phyloP scores from a whole-genome alignment of 2,888 invertebrate species.

The Polyploca ridens region DNA sequence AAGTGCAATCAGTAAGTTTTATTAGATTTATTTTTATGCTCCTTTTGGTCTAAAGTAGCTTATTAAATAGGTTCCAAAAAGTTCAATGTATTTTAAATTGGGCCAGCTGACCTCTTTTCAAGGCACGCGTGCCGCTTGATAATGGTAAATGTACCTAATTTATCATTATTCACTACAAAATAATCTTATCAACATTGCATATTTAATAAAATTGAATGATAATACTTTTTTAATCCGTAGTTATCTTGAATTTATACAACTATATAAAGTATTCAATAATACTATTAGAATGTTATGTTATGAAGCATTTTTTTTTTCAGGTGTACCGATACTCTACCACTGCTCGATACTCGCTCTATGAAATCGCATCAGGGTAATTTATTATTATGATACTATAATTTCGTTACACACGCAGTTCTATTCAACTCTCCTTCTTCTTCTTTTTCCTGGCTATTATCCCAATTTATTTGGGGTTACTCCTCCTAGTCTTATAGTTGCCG shows the following conservation, averaged over 20 bases:
- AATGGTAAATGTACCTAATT: background rate
- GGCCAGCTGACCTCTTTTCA: background rate
- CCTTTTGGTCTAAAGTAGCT: background rate
- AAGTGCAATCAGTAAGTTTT: conserved; percentile 66
- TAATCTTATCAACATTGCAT: background rate
- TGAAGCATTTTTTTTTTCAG: conserved; percentile 67
- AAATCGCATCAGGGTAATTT: conserved; percentile 78
- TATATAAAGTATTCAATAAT: conserved; percentile 18
- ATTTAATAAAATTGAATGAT: conserved; percentile 16
- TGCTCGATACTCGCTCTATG: conserved; percentile 85
- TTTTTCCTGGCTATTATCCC: too few relatives aligned
- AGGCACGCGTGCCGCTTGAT: conserved; percentile 2
- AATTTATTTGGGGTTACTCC: too few relatives aligned
- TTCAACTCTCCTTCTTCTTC: too few relatives aligned
- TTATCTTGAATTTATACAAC: background rate
- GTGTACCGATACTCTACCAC: conserved; percentile 88
- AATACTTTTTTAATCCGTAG: conserved; percentile 19
- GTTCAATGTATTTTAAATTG: background rate
- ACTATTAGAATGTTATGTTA: conserved; percentile 10
- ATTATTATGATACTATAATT: background rate
- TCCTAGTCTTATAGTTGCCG: too few relatives aligned
- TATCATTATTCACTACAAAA: background rate
- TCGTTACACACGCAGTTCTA: too few relatives aligned
- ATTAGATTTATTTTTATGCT: background rate
- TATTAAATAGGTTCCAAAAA: background rate